These are phyloP conservation scores for Hippocampus kuda DNA, from an alignment of 2,797 vertebrate genomes.

Conservation along the genomic window DNA sequence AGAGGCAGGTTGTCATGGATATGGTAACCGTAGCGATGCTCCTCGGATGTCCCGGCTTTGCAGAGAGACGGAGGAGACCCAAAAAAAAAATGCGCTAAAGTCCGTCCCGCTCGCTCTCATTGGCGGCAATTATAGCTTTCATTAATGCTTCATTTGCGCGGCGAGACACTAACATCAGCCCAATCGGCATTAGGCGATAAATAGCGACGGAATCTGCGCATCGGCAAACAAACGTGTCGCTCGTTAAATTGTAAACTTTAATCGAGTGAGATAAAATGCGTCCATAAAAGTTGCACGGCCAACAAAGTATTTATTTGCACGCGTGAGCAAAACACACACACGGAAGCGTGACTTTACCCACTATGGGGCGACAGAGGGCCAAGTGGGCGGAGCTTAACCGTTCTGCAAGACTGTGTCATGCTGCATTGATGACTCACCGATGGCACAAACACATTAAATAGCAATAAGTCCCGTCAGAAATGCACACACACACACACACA, in stretches of 20 bases:
- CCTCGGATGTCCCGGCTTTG: conserved; percentile 60
- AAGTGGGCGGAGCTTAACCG: neutral
- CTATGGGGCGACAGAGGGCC: neutral
- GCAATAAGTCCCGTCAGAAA: neutral
- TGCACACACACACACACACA: neutral
- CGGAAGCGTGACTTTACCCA: neutral
- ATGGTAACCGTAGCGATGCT: conserved; percentile 70
- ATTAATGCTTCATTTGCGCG: neutral
- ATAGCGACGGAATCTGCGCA: neutral
- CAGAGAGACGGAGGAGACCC: conserved; percentile 47
- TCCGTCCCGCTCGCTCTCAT: neutral
- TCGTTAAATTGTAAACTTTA: conserved; percentile 3
- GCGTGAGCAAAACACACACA: neutral
- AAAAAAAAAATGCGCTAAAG: conserved; percentile 6
- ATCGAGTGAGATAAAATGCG: neutral
- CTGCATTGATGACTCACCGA: conserved; percentile 7
- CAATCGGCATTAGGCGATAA: neutral
- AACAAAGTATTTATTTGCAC: conserved; percentile 1
- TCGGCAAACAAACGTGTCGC: neutral
- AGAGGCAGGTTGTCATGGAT: conserved; percentile 70
- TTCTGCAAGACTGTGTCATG: neutral
- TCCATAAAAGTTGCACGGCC: neutral
- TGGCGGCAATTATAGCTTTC: neutral
- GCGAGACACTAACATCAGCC: neutral
- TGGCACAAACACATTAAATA: neutral